Base-by-base conservation (phyloP, 1,140 invertebrate genomes). In the Oncopodura yosiiana region DNA sequence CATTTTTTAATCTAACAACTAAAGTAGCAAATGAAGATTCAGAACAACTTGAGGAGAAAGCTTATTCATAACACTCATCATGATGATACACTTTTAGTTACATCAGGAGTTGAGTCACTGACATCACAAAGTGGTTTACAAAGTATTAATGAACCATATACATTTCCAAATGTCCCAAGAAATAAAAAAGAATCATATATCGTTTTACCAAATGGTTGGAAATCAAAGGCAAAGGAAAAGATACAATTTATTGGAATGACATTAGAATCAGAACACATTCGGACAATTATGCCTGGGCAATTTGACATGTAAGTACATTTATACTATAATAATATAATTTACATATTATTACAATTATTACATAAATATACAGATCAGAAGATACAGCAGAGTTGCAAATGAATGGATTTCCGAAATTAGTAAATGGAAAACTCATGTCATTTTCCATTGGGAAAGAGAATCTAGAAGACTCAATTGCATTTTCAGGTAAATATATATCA, bases 401-500 rank as follows among this genome's bases (percentile, higher is more conserved):
- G 18, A 52, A 41, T 42, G 42, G 34, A 39, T n/a, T 24, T 29
- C n/a, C 14, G n/a, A 51, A 46, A 30, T 11, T 57, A 21, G 45
- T 51, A 4, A 57, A 57, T 37, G 43, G 49, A 18, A 30, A 39
- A 12, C n/a, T 51, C 18, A 32, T 56, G 29, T 56, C 54, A 30
- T 45, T 49, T 5, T 44, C 34, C 11, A 30, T 56, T 19, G 27
- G 24, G 8, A 26, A 16, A 19, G 12, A 26, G 16, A n/a, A 37
- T 8, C 14, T 3, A 30, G 23, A n/a, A 32, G 42, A 48, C 24
- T 34, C 2, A 44, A 27, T 23, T 19, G 1, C n/a, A n/a, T n/a
- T n/a, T n/a, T n/a, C n/a, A n/a, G n/a, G n/a, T n/a, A n/a, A n/a
- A n/a, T n/a, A n/a, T n/a, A n/a, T n/a, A n/a, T n/a, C n/a, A n/a